Evolutionary conservation across 2,113 vertebrate genomes (phyloP), one percentile per base, ranked within the genome.

Genomic region (Lamprologus callipterus): DNA sequence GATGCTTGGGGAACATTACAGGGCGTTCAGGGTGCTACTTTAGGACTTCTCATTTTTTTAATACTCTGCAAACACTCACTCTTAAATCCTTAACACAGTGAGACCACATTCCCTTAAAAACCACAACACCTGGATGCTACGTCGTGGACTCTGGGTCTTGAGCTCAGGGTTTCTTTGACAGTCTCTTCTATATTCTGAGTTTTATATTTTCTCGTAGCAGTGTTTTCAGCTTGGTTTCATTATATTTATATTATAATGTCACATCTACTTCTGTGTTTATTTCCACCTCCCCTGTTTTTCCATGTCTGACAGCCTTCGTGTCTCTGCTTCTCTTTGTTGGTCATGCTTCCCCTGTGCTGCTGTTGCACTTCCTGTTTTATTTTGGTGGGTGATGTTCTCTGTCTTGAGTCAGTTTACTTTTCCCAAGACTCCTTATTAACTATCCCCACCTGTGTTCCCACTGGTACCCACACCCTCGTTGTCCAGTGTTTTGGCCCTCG

Each of bases 121-220:
- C 53, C 12, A 28, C 2, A 65, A 65, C 17, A 65, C 2, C 60
- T n/a, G 28, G 58, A 33, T 33, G 58, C 10, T 31, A 2, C 8
- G 0, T 33, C 16, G 0, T 19, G 58, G 58, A 33, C 58, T 0
- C 58, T 33, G 58, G 16, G 16, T 21, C 31, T n/a, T n/a, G n/a
- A n/a, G n/a, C n/a, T n/a, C n/a, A n/a, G n/a, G n/a, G n/a, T 55
- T 55, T 55, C 54, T 35, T 63, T 63, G 58, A 63, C 17, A 63
- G 9, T 63, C 58, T 35, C 16, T 63, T 63, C 57, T 60, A 60
- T 60, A 11, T 63, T 63, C 17, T 7, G 58, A 63, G 58, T n/a
- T 65, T 65, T 1, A 65, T 37, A 65, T 37, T 65, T 65, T 37
- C 31, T 65, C 1, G 2, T 37, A 37, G 60, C 60, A 65, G 33